phyloP scores from a whole-genome alignment of 2,888 invertebrate genomes.

The Diloba caeruleocephala region DNA sequence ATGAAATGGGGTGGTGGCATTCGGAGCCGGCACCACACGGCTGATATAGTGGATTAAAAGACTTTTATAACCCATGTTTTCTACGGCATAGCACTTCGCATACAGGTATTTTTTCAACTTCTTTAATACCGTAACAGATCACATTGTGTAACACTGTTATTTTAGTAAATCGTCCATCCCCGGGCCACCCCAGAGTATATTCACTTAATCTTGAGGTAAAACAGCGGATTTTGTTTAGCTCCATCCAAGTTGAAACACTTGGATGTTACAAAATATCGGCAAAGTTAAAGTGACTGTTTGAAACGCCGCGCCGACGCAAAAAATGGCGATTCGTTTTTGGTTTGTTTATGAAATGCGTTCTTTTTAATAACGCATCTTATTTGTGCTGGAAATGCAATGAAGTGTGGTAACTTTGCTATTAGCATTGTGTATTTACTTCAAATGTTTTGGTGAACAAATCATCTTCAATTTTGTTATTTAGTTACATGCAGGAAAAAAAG shows the following conservation, averaged over 20 bases:
- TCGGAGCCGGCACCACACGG: no score
- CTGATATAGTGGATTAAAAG: no score
- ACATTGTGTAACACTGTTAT: conserved; percentile 58
- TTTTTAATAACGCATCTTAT: conserved; percentile 40
- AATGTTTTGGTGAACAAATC: conserved; percentile 10
- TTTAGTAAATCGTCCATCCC: conserved; percentile 47
- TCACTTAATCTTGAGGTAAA: conserved; percentile 43
- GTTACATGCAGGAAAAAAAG: conserved; percentile 22
- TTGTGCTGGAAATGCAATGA: conserved; percentile 42
- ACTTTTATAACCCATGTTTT: no score
- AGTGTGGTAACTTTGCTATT: conserved; percentile 39
- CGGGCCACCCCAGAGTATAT: conserved; percentile 65
- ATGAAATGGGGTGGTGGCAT: no score
- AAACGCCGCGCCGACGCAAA: conserved; percentile 40
- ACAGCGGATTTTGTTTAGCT: conserved; percentile 43
- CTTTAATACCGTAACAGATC: conserved; percentile 26
- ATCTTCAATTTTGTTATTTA: conserved; percentile 35
- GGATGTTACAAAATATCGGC: conserved; percentile 45
- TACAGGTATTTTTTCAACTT: conserved; percentile 2
- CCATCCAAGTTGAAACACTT: conserved; percentile 50
- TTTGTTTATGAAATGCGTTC: conserved; percentile 44
- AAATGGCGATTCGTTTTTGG: conserved; percentile 35
- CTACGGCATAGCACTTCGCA: no score
- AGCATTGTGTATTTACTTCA: conserved; percentile 23
- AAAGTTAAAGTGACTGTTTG: conserved; percentile 35